These are phyloP conservation scores for Gambelia wislizenii DNA, from an alignment of 2,797 vertebrate genomes.

Conservation along the genomic window DNA sequence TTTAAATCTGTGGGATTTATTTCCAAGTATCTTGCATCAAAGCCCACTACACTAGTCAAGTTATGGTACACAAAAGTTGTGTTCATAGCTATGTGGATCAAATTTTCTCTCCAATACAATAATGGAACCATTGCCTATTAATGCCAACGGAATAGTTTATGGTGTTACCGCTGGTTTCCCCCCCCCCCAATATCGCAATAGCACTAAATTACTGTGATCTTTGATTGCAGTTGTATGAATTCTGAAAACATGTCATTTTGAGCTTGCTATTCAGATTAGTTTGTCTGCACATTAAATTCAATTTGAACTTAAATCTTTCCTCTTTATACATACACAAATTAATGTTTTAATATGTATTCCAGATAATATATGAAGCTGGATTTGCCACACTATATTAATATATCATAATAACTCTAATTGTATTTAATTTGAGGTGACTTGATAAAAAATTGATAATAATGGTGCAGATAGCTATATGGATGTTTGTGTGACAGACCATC, in stretches of 20 bases:
- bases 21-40: neutral
- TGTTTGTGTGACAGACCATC: neutral
- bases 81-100: neutral
- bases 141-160: neutral
- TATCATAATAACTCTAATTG: slow-evolving; percentile 67
- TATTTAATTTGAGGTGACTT: slow-evolving; percentile 59
- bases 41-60: neutral
- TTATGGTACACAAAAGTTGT: neutral
- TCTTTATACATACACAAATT: slow-evolving; percentile 63
- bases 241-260: slow-evolving; percentile 36
- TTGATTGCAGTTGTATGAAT: slow-evolving; percentile 36
- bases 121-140: neutral
- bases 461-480: neutral
- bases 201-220: neutral
- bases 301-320: slow-evolving; percentile 58
- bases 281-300: slow-evolving; percentile 63
- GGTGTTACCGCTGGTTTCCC: neutral
- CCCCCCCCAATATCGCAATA: neutral
- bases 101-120: neutral
- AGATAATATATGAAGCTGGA: slow-evolving; percentile 71
- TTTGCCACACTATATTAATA: slow-evolving; percentile 72
- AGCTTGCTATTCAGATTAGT: slow-evolving; percentile 3
- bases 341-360: slow-evolving; percentile 68
- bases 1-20: neutral
- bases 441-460: neutral